phyloP scores from a whole-genome alignment of 2,113 vertebrate genomes.

The Ancistrus triradiatus region DNA sequence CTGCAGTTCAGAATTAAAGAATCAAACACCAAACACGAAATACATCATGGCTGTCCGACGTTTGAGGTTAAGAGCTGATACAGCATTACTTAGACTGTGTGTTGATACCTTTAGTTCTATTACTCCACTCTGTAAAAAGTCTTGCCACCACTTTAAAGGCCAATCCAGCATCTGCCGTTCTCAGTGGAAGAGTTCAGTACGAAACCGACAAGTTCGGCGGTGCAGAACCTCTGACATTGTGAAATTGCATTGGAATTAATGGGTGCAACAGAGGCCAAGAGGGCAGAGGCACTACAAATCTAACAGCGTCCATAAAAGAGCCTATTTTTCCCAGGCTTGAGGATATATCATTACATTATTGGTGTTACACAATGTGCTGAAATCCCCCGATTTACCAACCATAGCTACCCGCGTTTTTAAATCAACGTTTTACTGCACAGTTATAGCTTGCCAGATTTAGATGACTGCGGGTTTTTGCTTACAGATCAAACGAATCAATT shows the following conservation, averaged over 20 bases:
- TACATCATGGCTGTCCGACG: no score
- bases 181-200: constrained; percentile 21
- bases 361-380: no score
- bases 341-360: constrained; percentile 21
- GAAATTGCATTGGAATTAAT: constrained; percentile 39
- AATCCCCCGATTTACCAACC: no score
- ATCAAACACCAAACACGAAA: no score
- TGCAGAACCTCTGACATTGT: constrained; percentile 42
- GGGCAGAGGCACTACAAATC: constrained; percentile 30
- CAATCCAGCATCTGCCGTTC: background rate
- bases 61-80: no score
- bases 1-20: no score
- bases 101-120: background rate
- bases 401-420: no score
- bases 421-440: no score
- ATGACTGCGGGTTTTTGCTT: no score
- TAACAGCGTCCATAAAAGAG: constrained; percentile 25
- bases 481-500: no score
- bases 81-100: no score
- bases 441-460: no score
- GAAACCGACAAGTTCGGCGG: constrained; percentile 20
- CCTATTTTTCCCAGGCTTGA: background rate
- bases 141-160: background rate
- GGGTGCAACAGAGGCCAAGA: constrained; percentile 24
- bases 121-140: constrained; percentile 9